Conservation (phyloP, 1,140 invertebrate genomes). For the Catajapyx aquilonaris region DNA sequence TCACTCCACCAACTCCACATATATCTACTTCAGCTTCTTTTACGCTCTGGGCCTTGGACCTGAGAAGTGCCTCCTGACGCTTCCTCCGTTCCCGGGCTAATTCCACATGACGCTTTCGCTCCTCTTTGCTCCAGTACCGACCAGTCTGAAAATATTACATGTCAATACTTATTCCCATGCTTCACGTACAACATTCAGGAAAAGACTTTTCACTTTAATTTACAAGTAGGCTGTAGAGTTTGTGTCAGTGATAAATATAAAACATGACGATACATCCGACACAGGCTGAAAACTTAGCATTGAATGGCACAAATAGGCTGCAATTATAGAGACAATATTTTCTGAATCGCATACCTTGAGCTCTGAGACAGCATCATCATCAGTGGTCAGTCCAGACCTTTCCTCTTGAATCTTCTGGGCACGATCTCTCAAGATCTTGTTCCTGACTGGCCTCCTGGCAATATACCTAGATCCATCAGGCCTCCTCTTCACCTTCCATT, state of each 20-base stretch:
- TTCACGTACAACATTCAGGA: no score
- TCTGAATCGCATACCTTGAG: constrained; percentile 35
- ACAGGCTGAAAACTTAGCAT: no score
- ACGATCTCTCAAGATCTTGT: constrained; percentile 41
- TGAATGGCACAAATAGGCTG: no score
- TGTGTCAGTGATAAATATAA: no score
- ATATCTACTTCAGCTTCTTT: no score
- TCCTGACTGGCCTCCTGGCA: constrained; percentile 43
- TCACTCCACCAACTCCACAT: no score
- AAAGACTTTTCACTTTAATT: no score
- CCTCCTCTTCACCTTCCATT: constrained; percentile 58
- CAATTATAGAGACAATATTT: neutral
- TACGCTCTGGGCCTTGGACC: constrained; percentile 6
- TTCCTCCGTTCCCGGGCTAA: constrained; percentile 40
- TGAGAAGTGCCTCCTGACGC: constrained; percentile 21
- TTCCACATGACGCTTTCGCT: constrained; percentile 51
- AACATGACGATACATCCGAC: no score
- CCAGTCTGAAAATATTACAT: constrained; percentile 32
- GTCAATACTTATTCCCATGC: no score
- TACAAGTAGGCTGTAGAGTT: no score
- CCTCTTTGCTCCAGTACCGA: constrained; percentile 59
- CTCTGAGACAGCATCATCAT: constrained; percentile 62
- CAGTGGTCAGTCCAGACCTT: constrained; percentile 48
- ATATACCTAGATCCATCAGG: constrained; percentile 61
- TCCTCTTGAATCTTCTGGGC: constrained; percentile 45